These are phyloP conservation scores for Apis laboriosa DNA, from an alignment of 1,140 invertebrate genomes.

Conservation along the genomic window DNA sequence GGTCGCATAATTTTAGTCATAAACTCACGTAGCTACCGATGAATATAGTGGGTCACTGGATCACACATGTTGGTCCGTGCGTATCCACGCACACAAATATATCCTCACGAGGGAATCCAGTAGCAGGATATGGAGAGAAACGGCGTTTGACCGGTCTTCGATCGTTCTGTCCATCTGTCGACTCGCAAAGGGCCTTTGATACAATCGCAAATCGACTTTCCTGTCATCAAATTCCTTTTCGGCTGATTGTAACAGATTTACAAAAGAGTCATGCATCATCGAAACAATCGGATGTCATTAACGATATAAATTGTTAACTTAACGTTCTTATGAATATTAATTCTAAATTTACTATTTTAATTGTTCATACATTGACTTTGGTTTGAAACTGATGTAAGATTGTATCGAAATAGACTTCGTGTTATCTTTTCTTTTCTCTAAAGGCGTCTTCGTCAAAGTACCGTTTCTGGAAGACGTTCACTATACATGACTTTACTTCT, in stretches of 20 bases:
- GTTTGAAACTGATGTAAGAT: background rate
- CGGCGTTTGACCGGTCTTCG: conserved; percentile 46
- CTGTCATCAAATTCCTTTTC: background rate
- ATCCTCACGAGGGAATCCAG: conserved; percentile 43
- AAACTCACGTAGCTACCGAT: conserved; percentile 30
- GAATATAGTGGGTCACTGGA: conserved; percentile 69
- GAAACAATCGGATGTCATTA: too few species aligned
- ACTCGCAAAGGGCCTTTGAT: background rate
- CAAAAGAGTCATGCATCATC: background rate
- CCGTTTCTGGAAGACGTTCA: background rate
- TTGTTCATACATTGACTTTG: background rate
- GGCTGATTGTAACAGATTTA: background rate
- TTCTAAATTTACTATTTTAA: background rate
- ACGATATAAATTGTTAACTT: background rate
- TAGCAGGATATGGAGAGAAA: conserved; percentile 66
- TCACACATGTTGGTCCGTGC: conserved; percentile 49
- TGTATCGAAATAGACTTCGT: background rate
- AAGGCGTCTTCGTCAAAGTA: background rate
- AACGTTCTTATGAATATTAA: background rate
- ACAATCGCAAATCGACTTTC: conserved; percentile 31
- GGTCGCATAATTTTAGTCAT: conserved; percentile 39
- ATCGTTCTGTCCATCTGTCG: conserved; percentile 45
- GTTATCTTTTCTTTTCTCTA: background rate
- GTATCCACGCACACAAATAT: conserved; percentile 31
- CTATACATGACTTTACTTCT: background rate